These are phyloP conservation scores for Lasiurus borealis DNA, from an alignment of 2,113 vertebrate genomes.

Conservation along the genomic window DNA sequence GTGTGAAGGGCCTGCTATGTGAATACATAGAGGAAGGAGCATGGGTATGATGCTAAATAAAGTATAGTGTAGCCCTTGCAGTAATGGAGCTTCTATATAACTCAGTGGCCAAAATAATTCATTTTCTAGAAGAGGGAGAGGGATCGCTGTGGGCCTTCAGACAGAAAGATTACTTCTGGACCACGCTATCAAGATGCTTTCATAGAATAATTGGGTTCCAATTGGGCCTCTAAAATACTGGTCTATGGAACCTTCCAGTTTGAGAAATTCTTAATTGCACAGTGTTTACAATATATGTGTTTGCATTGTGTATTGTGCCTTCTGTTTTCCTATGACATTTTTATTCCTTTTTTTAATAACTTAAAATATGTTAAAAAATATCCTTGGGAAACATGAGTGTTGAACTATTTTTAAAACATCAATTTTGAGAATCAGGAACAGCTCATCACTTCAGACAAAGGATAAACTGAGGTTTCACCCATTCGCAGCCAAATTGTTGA, in stretches of 20 bases:
- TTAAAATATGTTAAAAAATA: conserved; percentile 13
- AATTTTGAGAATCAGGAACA: not conserved
- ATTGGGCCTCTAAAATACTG: not conserved
- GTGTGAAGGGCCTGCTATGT: not conserved
- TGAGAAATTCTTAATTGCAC: not conserved
- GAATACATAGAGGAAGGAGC: not conserved
- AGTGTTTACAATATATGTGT: not conserved
- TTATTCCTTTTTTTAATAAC: conserved; percentile 30
- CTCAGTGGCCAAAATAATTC: not conserved
- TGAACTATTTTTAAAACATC: conserved; percentile 53
- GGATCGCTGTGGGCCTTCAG: not conserved
- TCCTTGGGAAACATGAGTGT: conserved; percentile 14
- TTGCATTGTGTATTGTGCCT: conserved; percentile 1
- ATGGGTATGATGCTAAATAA: not conserved
- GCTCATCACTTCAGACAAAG: conserved; percentile 35
- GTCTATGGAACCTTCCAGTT: not conserved
- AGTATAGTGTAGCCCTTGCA: not conserved
- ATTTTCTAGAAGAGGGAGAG: conserved; percentile 10
- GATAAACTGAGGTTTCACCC: not conserved
- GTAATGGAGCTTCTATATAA: not conserved
- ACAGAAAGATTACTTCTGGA: not conserved
- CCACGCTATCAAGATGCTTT: not conserved
- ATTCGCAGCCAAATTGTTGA: conserved; percentile 31
- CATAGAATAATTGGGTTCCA: not conserved
- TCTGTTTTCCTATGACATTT: conserved; percentile 22